Evolutionary conservation across 2,888 invertebrate species (phyloP), one percentile per base, ranked within the genome.

Genomic region (Eupithecia subumbrata): DNA sequence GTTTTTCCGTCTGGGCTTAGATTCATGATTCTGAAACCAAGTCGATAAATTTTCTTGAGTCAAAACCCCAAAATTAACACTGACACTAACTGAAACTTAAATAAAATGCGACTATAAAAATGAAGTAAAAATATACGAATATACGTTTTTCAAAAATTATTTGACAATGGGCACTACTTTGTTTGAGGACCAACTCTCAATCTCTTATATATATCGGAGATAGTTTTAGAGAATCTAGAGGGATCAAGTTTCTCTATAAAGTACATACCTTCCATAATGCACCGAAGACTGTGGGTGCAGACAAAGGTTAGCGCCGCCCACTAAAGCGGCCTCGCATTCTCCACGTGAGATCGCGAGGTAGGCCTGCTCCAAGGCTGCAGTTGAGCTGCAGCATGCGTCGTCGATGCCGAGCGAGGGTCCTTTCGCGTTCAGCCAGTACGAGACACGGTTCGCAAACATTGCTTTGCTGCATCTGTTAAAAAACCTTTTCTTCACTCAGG

Each of bases 1-100:
- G 98, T 98, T 78, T 95, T 95, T 0, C 98, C 98, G 80, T 98
- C 97, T 0, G 92, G 87, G n/a, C 98, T 96, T 5, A 98, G 89
- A 7, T 76, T 78, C 43, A 84, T 79, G 11, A 81, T 74, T 77
- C 89, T 89, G 82, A 52, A 86, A 84, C 18, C 37, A 66, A 63
- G 2, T 52, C 25, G 12, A 43, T 43, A n/a, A 34, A 12, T 14
- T 25, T 30, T 63, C 25, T 30, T 14, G 30, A 0, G 18, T 63
- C 12, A 30, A 45, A 45, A 45, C 4, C 45, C 16, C 5, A 45
- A 11, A 25, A 60, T 3, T 18, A 22, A 22, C 7, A 18, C 11
- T 56, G 7, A 48, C 16, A 48, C 48, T 5, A 48, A 18, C 11
- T 56, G 1, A 48, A 48, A 48, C 48, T 18, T 18, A 48, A 48